Conservation (phyloP, 1,140 invertebrate species). For the Drosophila jambulina region DNA sequence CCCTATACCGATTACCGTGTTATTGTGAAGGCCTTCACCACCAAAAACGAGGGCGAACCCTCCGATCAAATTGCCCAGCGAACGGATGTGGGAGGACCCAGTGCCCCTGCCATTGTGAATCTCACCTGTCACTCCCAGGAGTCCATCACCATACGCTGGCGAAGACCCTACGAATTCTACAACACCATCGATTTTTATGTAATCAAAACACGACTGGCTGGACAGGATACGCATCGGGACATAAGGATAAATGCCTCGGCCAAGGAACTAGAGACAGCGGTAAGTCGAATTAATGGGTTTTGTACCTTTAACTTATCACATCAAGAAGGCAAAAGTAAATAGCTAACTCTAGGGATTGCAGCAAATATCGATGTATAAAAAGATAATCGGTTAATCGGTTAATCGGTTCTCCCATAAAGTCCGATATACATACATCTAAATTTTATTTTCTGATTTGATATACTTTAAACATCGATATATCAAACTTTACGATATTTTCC, state of each 20-base stretch:
- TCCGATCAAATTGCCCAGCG: slow-evolving; percentile 90
- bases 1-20: slow-evolving; percentile 94
- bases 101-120: slow-evolving; percentile 92
- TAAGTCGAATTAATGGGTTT: slow-evolving; percentile 77
- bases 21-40: slow-evolving; percentile 92
- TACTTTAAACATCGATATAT: not conserved
- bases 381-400: no score
- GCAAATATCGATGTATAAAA: no score
- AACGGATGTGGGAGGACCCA: slow-evolving; percentile 93
- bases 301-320: no score
- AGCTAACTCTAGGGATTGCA: no score
- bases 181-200: slow-evolving; percentile 93
- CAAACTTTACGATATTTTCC: not conserved
- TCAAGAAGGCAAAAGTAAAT: no score
- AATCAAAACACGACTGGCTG: slow-evolving; percentile 89
- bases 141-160: slow-evolving; percentile 92
- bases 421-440: no score
- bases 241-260: slow-evolving; percentile 87
- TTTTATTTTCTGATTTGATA: no score
- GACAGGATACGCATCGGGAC: slow-evolving; percentile 87
- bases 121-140: slow-evolving; percentile 92
- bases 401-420: no score
- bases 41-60: slow-evolving; percentile 90
- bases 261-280: slow-evolving; percentile 87
- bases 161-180: slow-evolving; percentile 90